These are phyloP conservation scores for Hemicrepidius hirtus DNA, from an alignment of 2,888 invertebrate genomes.

Conservation along the genomic window DNA sequence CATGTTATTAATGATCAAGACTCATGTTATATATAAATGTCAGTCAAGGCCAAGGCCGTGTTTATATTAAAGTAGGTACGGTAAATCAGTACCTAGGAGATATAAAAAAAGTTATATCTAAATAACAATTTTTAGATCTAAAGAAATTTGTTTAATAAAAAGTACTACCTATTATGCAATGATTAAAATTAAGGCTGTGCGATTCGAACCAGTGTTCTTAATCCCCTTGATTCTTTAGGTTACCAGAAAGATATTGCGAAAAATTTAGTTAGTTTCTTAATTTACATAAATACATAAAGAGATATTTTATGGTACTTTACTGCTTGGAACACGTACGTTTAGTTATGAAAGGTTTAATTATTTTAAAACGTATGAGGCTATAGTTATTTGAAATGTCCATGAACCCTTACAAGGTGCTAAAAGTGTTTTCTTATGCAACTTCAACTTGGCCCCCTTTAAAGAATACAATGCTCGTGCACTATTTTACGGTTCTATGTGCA, in stretches of 20 bases:
- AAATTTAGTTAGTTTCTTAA: too few relatives aligned
- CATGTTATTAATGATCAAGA: slow-evolving; percentile 15
- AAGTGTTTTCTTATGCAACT: slow-evolving; percentile 26
- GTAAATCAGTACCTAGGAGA: too few relatives aligned
- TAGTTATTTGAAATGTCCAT: slow-evolving; percentile 25
- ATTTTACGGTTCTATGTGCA: slow-evolving; percentile 42
- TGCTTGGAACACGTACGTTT: not conserved
- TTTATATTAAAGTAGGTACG: not conserved
- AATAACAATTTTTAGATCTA: too few relatives aligned
- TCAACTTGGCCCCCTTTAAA: slow-evolving; percentile 45
- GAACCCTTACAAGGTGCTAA: slow-evolving; percentile 38
- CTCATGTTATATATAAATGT: slow-evolving; percentile 25
- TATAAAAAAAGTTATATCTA: too few relatives aligned
- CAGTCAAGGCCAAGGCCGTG: slow-evolving; percentile 33
- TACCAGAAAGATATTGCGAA: too few relatives aligned
- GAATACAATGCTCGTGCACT: slow-evolving; percentile 37
- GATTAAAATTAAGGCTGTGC: too few relatives aligned
- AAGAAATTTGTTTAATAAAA: too few relatives aligned
- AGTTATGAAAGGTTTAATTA: slow-evolving; percentile 35
- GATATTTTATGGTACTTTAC: slow-evolving; percentile 1
- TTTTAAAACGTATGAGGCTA: slow-evolving; percentile 24
- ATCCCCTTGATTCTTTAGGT: too few relatives aligned
- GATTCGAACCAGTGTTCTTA: too few relatives aligned
- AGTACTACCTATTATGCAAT: too few relatives aligned
- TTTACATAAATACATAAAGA: slow-evolving; percentile 2